Conservation (phyloP, 2,797 vertebrate species). For the Girardinus metallicus region DNA sequence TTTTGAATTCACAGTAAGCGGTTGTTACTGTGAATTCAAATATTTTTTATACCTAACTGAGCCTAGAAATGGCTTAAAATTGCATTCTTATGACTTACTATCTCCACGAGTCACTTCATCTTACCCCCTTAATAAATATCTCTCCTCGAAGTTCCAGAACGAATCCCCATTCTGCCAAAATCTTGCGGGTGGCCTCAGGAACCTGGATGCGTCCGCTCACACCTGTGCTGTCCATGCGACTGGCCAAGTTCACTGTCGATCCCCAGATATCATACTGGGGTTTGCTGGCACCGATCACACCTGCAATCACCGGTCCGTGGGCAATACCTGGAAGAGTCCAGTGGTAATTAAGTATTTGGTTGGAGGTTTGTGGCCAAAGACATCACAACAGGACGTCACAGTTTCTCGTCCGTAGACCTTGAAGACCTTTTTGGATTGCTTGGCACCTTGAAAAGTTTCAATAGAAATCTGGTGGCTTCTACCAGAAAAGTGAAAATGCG, state of each 20-base stretch:
- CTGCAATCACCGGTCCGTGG: constrained; percentile 81
- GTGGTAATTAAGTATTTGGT: not conserved
- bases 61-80: not conserved
- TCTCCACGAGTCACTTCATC: constrained; percentile 13
- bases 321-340: constrained; percentile 73
- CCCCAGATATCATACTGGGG: constrained; percentile 87
- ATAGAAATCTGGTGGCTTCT: not conserved
- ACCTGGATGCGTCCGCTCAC: constrained; percentile 83
- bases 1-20: not conserved
- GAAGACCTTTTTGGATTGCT: not conserved
- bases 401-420: not conserved
- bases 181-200: constrained; percentile 72
- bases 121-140: constrained; percentile 83
- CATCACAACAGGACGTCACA: not conserved
- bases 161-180: constrained; percentile 81
- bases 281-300: constrained; percentile 83
- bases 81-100: not conserved
- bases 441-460: not conserved
- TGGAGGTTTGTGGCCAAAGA: not conserved
- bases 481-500: not conserved
- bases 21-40: not conserved
- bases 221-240: constrained; percentile 85
- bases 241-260: constrained; percentile 83
- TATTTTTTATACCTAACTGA: not conserved
- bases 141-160: constrained; percentile 80